Evolutionary conservation across 2,113 vertebrate genomes (phyloP).

Genomic region (Arizona elegans): DNA sequence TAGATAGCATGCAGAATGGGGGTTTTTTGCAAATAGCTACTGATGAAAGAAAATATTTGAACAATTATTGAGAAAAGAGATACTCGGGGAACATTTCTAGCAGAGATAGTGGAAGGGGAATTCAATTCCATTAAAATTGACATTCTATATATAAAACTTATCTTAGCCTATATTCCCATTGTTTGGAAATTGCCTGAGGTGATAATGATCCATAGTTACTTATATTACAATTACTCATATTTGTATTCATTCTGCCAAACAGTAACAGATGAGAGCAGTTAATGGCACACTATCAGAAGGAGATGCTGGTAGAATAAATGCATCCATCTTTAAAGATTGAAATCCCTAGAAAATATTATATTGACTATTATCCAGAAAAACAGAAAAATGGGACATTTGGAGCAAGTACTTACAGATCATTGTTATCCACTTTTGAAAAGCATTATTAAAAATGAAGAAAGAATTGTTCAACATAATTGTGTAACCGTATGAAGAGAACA

Average conservation of each 20-base stretch:
- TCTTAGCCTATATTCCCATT: background rate
- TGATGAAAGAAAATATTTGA: background rate
- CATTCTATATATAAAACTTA: background rate
- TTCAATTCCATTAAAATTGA: background rate
- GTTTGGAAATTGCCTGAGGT: background rate
- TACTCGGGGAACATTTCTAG: background rate
- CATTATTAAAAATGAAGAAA: constrained; percentile 13
- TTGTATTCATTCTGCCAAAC: background rate
- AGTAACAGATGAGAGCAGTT: background rate
- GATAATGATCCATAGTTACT: background rate
- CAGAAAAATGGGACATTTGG: background rate
- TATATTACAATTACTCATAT: background rate
- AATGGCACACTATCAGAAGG: background rate
- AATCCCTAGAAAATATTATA: background rate
- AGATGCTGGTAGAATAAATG: background rate
- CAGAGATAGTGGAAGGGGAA: background rate
- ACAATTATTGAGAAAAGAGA: background rate
- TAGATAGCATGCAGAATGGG: background rate
- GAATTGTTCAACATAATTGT: background rate
- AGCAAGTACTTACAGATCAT: constrained; percentile 8
- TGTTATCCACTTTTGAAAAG: background rate
- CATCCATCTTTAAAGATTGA: background rate
- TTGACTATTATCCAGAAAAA: background rate
- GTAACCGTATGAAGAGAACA: background rate
- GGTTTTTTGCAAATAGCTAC: background rate